These are phyloP conservation scores for Phrynocephalus forsythii DNA, from an alignment of 2,797 vertebrate genomes.

Conservation along the genomic window DNA sequence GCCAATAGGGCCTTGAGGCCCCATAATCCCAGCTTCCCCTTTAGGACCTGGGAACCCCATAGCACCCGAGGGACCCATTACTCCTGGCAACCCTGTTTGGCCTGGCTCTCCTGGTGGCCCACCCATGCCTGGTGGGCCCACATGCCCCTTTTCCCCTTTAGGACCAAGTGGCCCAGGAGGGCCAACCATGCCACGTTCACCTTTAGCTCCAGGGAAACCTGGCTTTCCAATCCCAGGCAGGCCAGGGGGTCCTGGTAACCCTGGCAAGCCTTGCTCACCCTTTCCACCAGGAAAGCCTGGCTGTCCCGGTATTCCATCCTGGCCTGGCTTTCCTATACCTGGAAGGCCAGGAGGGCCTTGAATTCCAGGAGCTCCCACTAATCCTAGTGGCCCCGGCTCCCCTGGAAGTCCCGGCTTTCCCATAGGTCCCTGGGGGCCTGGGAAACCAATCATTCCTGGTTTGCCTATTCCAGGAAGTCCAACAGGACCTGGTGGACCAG, in stretches of 20 bases:
- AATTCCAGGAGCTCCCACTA: slow-evolving; percentile 84
- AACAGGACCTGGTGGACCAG: slow-evolving; percentile 85
- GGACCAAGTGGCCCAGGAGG: slow-evolving; percentile 85
- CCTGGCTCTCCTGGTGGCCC: slow-evolving; percentile 88
- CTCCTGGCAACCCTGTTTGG: slow-evolving; percentile 88
- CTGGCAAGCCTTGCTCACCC: slow-evolving; percentile 88
- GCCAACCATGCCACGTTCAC: slow-evolving; percentile 89
- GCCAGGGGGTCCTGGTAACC: slow-evolving; percentile 90
- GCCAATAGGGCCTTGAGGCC: slow-evolving; percentile 86
- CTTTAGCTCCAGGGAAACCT: slow-evolving; percentile 91
- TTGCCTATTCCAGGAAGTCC: slow-evolving; percentile 90
- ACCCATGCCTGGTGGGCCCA: slow-evolving; percentile 85
- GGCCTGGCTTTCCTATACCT: slow-evolving; percentile 91
- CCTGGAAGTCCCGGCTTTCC: slow-evolving; percentile 90
- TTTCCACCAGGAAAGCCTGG: slow-evolving; percentile 89
- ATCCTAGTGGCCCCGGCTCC: slow-evolving; percentile 85
- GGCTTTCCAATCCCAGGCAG: slow-evolving; percentile 91
- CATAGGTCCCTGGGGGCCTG: slow-evolving; percentile 87
- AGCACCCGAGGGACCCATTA: slow-evolving; percentile 87
- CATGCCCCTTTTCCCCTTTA: slow-evolving; percentile 91
- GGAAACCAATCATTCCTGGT: slow-evolving; percentile 89
- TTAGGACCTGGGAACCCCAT: slow-evolving; percentile 91
- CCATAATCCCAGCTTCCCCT: slow-evolving; percentile 86
- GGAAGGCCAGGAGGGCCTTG: slow-evolving; percentile 87
- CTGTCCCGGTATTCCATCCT: slow-evolving; percentile 90